Evolutionary conservation across 2,888 invertebrate genomes (phyloP).

Genomic region (Mimumesa dahlbomi): DNA sequence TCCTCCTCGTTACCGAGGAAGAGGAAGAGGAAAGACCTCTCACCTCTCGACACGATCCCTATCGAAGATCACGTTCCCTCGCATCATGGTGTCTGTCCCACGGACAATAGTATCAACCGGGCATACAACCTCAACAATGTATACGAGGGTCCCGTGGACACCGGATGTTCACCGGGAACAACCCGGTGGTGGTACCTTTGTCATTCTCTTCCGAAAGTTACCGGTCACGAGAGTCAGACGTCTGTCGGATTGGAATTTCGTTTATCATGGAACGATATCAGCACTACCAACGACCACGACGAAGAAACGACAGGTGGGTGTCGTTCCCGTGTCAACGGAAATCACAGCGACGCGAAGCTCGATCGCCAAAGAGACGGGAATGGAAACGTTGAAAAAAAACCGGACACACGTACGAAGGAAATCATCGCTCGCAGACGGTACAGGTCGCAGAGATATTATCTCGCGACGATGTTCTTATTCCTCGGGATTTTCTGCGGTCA

Average conservation of each 20-base stretch:
- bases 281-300: too few species aligned
- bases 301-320: too few species aligned
- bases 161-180: constrained; percentile 1
- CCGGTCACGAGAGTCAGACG: not conserved
- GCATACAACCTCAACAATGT: constrained; percentile 20
- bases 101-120: constrained; percentile 22
- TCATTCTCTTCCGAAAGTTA: too few species aligned
- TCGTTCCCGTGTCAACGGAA: not conserved
- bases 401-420: not conserved
- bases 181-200: too few species aligned
- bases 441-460: constrained; percentile 38
- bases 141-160: constrained; percentile 2
- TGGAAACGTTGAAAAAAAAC: constrained; percentile 30
- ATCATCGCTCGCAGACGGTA: constrained; percentile 52
- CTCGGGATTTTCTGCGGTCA: constrained; percentile 61
- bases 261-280: not conserved
- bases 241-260: not conserved
- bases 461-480: constrained; percentile 71
- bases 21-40: constrained; percentile 69
- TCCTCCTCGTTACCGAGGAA: constrained; percentile 69
- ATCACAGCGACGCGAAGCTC: not conserved
- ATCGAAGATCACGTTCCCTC: constrained; percentile 18
- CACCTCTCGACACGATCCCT: constrained; percentile 49
- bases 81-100: constrained; percentile 20
- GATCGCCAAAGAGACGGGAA: too few species aligned